Base-by-base conservation (phyloP, 1,140 invertebrate genomes). In the Meloidogyne floridensis region DNA sequence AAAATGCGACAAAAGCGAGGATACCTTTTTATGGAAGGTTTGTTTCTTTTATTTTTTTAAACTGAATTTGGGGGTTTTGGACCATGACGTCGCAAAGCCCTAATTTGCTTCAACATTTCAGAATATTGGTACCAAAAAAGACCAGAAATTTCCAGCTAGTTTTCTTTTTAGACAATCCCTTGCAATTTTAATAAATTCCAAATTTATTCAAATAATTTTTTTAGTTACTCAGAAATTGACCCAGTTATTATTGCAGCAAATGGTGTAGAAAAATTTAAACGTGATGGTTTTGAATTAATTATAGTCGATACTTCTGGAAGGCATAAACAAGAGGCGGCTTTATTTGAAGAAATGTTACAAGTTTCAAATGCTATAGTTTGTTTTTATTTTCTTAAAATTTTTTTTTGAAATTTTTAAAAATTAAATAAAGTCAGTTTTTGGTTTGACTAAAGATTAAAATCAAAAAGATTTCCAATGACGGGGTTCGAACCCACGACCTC, bases 271-370 rank as follows among this genome's bases (percentile, higher is more conserved):
- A 98, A 98, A 94, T 99, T 99, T 88, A 98, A 97, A 91, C 94
- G 95, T 81, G 97, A 99, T 93, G 95, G 95, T 53, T 99, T 99
- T 92, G 98, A 99, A 93, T 97, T 99, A 90, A 99, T 99, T 83
- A 98, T 99, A 90, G 97, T 99, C 43, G 98, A 99, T 91, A 99
- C 98, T 0, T 98, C 96, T 91, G 98, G 98, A 87, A 92, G 98
- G 81, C 98, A 99, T 91, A 99, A 99, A 91, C 98, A 99, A 90
- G 97, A 99, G 91, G 97, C 98, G 88, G 97, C 97, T 7, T 91
- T 99, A 2, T 99, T 99, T 92, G 98, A 99, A 91, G 98, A 99
- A 92, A 99, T 99, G 98, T 96, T 99, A 91, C 95, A 97, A 92
- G 96, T 99, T 78, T 94, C 96, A 4, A 98, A 97, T 93, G 95